Conservation (phyloP, 64 coral and sea anemone species). For the Hydrozoanthus tunicans region DNA sequence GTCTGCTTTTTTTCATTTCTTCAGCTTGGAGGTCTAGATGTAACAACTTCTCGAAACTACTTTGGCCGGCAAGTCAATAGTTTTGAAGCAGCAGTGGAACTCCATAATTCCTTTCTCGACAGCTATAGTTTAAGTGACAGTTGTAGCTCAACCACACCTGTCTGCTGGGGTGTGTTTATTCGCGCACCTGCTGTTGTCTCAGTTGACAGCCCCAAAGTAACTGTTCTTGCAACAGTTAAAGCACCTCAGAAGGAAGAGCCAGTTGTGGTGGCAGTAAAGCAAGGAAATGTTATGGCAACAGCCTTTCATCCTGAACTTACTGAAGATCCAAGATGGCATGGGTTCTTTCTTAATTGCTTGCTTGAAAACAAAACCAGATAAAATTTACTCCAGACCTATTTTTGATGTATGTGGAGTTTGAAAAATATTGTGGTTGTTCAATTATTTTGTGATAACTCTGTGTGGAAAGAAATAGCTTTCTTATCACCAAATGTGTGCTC, state of each 20-base stretch:
- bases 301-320: conserved; percentile 99
- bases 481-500: background rate
- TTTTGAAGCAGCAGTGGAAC: conserved; percentile 74
- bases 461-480: background rate
- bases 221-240: conserved; percentile 74
- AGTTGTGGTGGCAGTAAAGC: conserved; percentile 87
- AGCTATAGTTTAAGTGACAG: background rate
- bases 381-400: background rate
- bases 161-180: conserved; percentile 89
- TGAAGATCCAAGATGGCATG: conserved; percentile 92
- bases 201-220: conserved; percentile 79
- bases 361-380: conserved; percentile 49
- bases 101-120: conserved; percentile 44
- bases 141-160: background rate
- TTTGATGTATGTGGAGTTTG: background rate
- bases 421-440: background rate
- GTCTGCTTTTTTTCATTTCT: background rate
- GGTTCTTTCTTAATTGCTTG: conserved; percentile 78
- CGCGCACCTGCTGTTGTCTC: conserved; percentile 90
- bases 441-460: background rate
- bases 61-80: conserved; percentile 98
- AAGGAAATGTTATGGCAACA: conserved; percentile 86
- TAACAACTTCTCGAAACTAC: conserved; percentile 95
- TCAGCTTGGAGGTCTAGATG: conserved; percentile 90
- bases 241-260: conserved; percentile 55